Conservation (phyloP, 1,140 invertebrate species). For the Bombus balteatus region DNA sequence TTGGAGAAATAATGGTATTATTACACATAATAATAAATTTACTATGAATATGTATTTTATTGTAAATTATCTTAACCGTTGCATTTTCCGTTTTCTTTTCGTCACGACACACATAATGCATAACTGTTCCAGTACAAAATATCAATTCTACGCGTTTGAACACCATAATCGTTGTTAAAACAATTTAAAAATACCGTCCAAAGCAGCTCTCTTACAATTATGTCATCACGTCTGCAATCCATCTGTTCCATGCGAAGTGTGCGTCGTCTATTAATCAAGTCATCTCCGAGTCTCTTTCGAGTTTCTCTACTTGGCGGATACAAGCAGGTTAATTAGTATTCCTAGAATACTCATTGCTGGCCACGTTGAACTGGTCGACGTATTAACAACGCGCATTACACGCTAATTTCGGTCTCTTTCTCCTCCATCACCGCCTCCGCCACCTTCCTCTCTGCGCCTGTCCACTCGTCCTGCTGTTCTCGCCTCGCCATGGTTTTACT, state of each 20-base stretch:
- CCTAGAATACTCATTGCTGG: constrained; percentile 30
- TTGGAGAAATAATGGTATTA: too few relatives aligned
- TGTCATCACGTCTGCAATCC: constrained; percentile 26
- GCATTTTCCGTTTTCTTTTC: too few relatives aligned
- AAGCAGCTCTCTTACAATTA: constrained; percentile 24
- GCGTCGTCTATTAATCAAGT: constrained; percentile 45
- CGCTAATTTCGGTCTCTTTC: constrained; percentile 18
- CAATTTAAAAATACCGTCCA: neutral
- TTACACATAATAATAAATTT: too few relatives aligned
- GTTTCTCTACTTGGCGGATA: constrained; percentile 33
- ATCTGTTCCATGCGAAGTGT: neutral
- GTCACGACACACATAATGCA: too few relatives aligned
- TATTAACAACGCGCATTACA: constrained; percentile 22
- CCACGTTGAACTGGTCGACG: constrained; percentile 10
- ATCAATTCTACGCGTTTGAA: neutral
- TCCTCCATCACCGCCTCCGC: neutral
- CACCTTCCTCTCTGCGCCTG: neutral
- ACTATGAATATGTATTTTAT: too few relatives aligned
- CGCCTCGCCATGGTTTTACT: neutral
- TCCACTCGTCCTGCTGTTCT: neutral
- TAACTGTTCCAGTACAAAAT: neutral
- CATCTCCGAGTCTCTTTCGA: constrained; percentile 15
- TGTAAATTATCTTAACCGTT: too few relatives aligned
- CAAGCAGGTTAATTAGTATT: constrained; percentile 47
- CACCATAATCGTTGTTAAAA: too few relatives aligned